Percentiles rank a stretch among this genome's conserved stretches.
phyloP scores from a whole-genome alignment of 2,113 vertebrate species.

The Sceloporus undulatus region DNA sequence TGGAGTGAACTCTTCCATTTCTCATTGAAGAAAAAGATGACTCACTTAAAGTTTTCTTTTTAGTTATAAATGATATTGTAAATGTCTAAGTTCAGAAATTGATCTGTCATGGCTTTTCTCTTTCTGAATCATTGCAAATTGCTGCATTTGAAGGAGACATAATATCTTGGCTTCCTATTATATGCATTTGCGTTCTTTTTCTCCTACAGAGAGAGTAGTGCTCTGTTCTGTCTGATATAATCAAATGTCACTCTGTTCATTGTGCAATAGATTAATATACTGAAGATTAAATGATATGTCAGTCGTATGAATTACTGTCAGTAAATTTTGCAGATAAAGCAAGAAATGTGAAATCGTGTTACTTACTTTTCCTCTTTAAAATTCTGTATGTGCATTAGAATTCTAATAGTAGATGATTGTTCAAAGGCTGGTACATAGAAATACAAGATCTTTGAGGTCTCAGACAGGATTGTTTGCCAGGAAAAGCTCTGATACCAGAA shows the following conservation, averaged over 20 bases:
- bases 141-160: slow-evolving; percentile 8
- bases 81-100: slow-evolving; percentile 20
- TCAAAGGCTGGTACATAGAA: background rate
- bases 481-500: background rate
- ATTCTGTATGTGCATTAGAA: background rate
- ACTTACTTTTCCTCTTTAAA: slow-evolving; percentile 35
- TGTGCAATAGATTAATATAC: background rate
- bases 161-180: slow-evolving; percentile 20
- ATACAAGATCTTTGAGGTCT: slow-evolving; percentile 3
- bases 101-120: background rate
- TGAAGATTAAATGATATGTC: background rate
- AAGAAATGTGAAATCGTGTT: background rate
- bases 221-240: background rate
- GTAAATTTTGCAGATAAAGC: background rate
- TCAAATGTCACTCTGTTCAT: slow-evolving; percentile 4
- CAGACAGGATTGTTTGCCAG: background rate
- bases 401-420: slow-evolving; percentile 4
- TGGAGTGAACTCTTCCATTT: background rate
- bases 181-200: background rate
- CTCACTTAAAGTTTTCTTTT: background rate
- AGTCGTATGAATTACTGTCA: background rate
- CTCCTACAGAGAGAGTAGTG: background rate
- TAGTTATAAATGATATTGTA: background rate
- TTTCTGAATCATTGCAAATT: background rate
- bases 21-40: background rate